Percentiles rank a stretch among this genome's conserved stretches.
These are phyloP conservation scores for Cryptotermes secundus DNA, from an alignment of 1,140 invertebrate species.

Conservation along the genomic window DNA sequence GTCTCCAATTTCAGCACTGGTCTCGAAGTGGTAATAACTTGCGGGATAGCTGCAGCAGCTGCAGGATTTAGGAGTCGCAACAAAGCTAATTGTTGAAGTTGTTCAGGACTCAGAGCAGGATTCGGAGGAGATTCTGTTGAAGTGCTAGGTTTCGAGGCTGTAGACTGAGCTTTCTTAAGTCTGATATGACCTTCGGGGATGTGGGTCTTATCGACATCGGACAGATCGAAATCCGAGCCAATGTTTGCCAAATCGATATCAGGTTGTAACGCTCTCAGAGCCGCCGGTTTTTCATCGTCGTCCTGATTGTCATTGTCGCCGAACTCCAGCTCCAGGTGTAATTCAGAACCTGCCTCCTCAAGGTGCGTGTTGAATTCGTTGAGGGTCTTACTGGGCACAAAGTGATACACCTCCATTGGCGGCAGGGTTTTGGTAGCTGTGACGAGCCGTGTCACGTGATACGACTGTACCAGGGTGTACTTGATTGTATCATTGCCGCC, in stretches of 20 bases:
- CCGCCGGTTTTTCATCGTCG: conserved; percentile 52
- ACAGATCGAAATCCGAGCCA: conserved; percentile 66
- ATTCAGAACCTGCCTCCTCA: conserved; percentile 83
- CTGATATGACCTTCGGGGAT: conserved; percentile 55
- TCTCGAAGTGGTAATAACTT: conserved; percentile 34
- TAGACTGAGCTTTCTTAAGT: conserved; percentile 55
- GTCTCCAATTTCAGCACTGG: conserved; percentile 63
- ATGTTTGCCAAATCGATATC: conserved; percentile 65
- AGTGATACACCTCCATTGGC: conserved; percentile 82
- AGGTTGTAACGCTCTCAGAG: conserved; percentile 52
- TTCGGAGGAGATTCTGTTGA: conserved; percentile 43
- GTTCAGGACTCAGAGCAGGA: conserved; percentile 63
- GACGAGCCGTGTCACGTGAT: conserved; percentile 79
- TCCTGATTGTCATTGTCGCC: conserved; percentile 76
- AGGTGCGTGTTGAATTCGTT: conserved; percentile 85
- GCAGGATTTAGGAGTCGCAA: conserved; percentile 69
- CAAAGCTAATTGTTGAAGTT: conserved; percentile 71
- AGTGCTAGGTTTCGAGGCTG: conserved; percentile 36
- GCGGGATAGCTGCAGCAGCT: conserved; percentile 54
- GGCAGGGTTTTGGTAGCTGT: conserved; percentile 86
- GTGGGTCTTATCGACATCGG: conserved; percentile 64
- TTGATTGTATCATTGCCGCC: conserved; percentile 68
- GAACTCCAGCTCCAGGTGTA: conserved; percentile 80
- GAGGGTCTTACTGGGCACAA: conserved; percentile 80
- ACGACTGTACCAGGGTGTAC: conserved; percentile 82